Base-by-base conservation (phyloP, 2,888 invertebrate species). In the Dasysyrphus albostriatus region DNA sequence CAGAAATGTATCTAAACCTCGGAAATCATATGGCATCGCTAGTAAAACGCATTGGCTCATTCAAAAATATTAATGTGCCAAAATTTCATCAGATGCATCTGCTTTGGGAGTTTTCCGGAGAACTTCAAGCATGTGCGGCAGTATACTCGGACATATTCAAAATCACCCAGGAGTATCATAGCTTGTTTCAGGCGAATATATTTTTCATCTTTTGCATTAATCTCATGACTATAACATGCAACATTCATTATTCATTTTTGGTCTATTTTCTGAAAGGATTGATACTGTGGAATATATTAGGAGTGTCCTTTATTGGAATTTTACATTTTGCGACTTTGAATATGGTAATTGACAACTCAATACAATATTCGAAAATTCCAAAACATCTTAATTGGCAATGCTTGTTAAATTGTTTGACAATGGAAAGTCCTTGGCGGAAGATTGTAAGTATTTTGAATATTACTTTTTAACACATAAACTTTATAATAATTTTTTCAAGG, bases 141-240 rank as follows among this genome's bases (percentile, higher is more conserved):
- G 89, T 91, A 59, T 91, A 91, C 32, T 88, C 89, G 2, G 83
- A 89, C 8, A 77, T 91, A 3, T 91, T 90, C 39, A 85, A 78
- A 0, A 19, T 90, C 1, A 90, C 90, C 0, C 76, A 87, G 4
- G 72, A 85, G 0, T 91, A 91, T 63, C 83, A 89, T 2, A 6
- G 63, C 9, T 89, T 91, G 37, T 89, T 91, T 24, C 90, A 91
- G n/a, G 90, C 90, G 83, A 91, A 91, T 49, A 90, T 91, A 0
- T 51, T 91, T 5, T 91, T 90, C 70, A 90, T 89, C 24, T 89
- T 91, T 9, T 91, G 91, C 72, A 90, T 90, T 29, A 90, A 91
- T 51, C 89, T 91, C 2, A 88, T 90, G 37, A 88, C 89, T 3
- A 88, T 24, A 24, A 89, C 90, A 32, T 82, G 90, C 5, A 88